Evolutionary conservation across 2,113 vertebrate genomes (phyloP), one percentile per base, ranked within the genome.

Genomic region (Etheostoma spectabile): DNA sequence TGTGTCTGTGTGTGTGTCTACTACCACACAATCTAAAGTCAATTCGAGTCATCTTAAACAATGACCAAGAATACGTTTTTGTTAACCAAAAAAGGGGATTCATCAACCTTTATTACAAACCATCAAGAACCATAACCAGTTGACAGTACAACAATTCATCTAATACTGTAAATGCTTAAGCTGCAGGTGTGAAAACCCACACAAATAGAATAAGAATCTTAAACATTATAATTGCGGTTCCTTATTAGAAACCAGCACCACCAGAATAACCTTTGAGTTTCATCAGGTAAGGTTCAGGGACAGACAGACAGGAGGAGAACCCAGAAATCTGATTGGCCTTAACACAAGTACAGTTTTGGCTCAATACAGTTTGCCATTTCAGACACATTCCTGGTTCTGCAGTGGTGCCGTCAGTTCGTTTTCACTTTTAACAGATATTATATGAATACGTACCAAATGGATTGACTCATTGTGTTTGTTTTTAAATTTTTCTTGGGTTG

Each of bases 91-190:
- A 90, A 52, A 74, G 85, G 88, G 91, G 88, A 91, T 90, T 89
- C 74, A 89, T 92, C 87, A 84, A 85, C 86, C 89, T 93, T 93
- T 93, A 93, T 93, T 92, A 92, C 90, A 93, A 94, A 92, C 91
- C 86, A 91, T 87, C 90, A 90, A 88, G 80, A 89, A 88, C 88
- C 86, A 90, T 76, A 88, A 91, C 86, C 91, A 92, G 85, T 66
- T 69, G 80, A 90, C 93, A 87, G 79, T 90, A 92, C 91, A 93
- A 91, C 90, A 90, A 85, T 74, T 89, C 61, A 86, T 89, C 90
- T 91, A 93, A 94, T 83, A 94, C 90, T 93, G 90, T 85, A 88
- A 89, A 91, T 86, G 88, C 77, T 88, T 78, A 74, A 83, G 75
- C 85, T 87, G 89, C 73, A 51, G 81, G 88, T 59, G 35, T 63